phyloP scores from a whole-genome alignment of 2,113 vertebrate species.

The Meles meles region DNA sequence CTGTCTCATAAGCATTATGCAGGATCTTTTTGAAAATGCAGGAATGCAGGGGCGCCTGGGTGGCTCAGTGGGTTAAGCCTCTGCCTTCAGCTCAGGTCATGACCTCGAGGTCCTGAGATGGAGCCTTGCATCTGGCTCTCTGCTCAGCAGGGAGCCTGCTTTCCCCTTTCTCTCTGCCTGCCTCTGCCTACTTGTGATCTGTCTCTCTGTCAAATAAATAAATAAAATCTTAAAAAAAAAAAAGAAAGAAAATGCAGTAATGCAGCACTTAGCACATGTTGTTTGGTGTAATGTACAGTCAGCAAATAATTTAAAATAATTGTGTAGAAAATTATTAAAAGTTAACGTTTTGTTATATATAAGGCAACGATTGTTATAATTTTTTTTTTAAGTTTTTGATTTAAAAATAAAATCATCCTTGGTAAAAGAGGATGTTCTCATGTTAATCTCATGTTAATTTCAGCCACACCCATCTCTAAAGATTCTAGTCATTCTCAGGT shows the following conservation, averaged over 20 bases:
- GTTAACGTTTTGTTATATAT: neutral
- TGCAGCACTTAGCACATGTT: neutral
- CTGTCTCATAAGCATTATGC: slow-evolving; percentile 57
- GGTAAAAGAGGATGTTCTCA: neutral
- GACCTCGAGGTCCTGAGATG: too few species aligned
- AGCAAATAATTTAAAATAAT: slow-evolving; percentile 34
- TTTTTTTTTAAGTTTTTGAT: neutral
- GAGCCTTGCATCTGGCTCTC: too few species aligned
- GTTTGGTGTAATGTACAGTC: slow-evolving; percentile 4
- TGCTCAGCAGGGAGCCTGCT: too few species aligned
- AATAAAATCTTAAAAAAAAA: too few species aligned
- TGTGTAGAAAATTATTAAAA: slow-evolving; percentile 38
- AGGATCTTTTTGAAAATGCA: slow-evolving; percentile 72
- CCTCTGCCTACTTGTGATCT: too few species aligned
- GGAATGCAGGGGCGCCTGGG: neutral
- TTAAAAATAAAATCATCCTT: slow-evolving; percentile 36
- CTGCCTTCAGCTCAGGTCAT: too few species aligned
- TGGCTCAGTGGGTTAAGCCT: too few species aligned
- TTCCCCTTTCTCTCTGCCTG: too few species aligned
- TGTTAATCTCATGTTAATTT: neutral
- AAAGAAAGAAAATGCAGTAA: slow-evolving; percentile 60
- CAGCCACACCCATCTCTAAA: neutral
- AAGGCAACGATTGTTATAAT: neutral
- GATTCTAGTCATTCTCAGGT: neutral
- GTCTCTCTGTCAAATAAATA: too few species aligned